A percentile compares a stretch with the other conserved stretches of the same genome.
Evolutionary conservation across 2,797 vertebrate genomes (phyloP).

Genomic region (Moxostoma hubbsi): DNA sequence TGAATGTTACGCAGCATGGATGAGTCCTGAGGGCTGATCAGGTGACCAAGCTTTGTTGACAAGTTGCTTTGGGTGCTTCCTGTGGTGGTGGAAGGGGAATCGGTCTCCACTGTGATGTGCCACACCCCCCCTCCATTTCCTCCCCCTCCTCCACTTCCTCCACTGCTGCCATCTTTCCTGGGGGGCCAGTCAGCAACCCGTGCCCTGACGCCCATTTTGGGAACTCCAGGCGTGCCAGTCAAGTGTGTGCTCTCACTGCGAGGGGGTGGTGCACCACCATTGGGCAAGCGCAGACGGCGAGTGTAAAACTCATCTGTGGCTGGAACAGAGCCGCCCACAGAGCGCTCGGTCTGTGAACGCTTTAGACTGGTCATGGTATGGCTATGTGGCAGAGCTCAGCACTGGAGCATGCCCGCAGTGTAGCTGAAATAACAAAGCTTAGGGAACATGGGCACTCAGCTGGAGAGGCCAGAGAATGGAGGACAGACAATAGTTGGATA

Average conservation of each 20-base stretch:
- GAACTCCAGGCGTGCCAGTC: constrained; percentile 91
- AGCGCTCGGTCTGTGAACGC: constrained; percentile 97
- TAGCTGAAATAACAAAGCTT: constrained; percentile 60
- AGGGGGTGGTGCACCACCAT: constrained; percentile 92
- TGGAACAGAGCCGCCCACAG: constrained; percentile 89
- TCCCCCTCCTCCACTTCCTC: constrained; percentile 54
- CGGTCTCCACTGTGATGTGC: constrained; percentile 83
- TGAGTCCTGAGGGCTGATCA: constrained; percentile 92
- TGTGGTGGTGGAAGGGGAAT: constrained; percentile 77
- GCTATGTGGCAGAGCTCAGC: constrained; percentile 70
- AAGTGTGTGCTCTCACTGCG: constrained; percentile 91
- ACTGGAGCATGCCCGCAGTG: constrained; percentile 66
- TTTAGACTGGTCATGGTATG: constrained; percentile 96
- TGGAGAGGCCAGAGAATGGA: constrained; percentile 41
- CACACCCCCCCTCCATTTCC: constrained; percentile 67
- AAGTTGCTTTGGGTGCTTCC: constrained; percentile 92
- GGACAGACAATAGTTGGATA: constrained; percentile 4
- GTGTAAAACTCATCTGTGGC: constrained; percentile 97
- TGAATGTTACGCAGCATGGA: constrained; percentile 98
- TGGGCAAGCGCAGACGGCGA: constrained; percentile 92
- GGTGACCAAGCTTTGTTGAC: constrained; percentile 93
- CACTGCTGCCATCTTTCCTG: constrained; percentile 83
- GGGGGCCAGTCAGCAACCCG: constrained; percentile 98
- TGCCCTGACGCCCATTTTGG: constrained; percentile 98
- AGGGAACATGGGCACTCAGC: constrained; percentile 63